Conservation (phyloP, 2,113 vertebrate genomes). For the Capra hircus region DNA sequence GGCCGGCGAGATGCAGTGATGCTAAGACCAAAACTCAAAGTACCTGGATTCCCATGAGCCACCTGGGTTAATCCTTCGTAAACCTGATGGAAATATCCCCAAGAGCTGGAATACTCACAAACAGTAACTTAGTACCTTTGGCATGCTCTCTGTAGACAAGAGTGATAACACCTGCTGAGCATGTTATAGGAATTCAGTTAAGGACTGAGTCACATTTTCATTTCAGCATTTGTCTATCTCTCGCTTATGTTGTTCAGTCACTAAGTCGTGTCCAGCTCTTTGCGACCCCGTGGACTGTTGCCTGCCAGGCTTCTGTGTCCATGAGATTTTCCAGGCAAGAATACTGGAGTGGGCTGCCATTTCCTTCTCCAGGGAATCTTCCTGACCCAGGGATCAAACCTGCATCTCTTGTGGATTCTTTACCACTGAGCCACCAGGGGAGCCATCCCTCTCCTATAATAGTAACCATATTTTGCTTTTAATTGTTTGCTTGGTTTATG, state of each 20-base stretch:
- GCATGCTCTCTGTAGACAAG: not conserved
- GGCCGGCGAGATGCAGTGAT: not conserved
- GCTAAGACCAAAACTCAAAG: not conserved
- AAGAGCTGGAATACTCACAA: not conserved
- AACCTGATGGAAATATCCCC: not conserved
- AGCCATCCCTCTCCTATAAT: not conserved
- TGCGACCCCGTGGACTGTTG: not conserved
- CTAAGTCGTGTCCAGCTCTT: not conserved
- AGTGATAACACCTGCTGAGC: not conserved
- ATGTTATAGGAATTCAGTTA: not conserved
- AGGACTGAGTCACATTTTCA: not conserved
- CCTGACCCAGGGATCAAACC: not conserved
- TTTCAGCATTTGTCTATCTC: not conserved
- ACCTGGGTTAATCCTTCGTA: not conserved
- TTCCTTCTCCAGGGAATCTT: not conserved
- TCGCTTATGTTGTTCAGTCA: not conserved
- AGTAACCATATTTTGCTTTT: not conserved
- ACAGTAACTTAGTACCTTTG: not conserved
- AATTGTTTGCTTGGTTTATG: not conserved
- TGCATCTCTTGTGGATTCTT: not conserved
- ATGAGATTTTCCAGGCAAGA: not conserved
- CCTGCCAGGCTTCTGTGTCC: not conserved
- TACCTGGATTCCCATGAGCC: not conserved
- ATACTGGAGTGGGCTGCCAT: not conserved
- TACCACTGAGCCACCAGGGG: not conserved